Evolutionary conservation across 2,888 invertebrate genomes (phyloP).

Genomic region (Eilema caniola): DNA sequence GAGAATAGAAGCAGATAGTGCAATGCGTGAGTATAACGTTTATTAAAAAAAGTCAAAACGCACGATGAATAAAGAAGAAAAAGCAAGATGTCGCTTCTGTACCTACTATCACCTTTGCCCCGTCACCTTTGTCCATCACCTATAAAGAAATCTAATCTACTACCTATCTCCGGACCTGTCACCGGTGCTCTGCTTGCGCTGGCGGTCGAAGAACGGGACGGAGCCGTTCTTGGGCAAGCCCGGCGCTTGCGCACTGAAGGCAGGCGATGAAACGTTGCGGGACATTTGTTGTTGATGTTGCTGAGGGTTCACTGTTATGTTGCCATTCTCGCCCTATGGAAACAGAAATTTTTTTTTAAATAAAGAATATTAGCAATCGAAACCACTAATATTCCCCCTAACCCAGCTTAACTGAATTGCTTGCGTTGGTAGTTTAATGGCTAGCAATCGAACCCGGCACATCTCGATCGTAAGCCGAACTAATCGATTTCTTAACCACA

Average conservation of each 20-base stretch:
- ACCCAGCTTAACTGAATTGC: too few relatives aligned
- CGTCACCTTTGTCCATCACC: conserved; percentile 32
- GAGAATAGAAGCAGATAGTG: too few relatives aligned
- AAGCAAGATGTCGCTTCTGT: background rate
- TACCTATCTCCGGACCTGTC: conserved; percentile 87
- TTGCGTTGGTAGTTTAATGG: too few relatives aligned
- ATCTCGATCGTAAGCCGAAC: too few relatives aligned
- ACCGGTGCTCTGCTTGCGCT: conserved; percentile 93
- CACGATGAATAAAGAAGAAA: background rate
- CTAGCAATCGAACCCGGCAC: too few relatives aligned
- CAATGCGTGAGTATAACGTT: too few relatives aligned
- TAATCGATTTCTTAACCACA: too few relatives aligned
- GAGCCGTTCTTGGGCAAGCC: conserved; percentile 95
- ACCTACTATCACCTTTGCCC: conserved; percentile 11
- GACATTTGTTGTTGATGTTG: conserved; percentile 87
- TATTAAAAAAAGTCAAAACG: background rate
- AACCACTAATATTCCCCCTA: too few relatives aligned
- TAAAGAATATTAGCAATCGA: too few relatives aligned
- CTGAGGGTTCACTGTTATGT: conserved; percentile 57
- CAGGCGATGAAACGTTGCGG: conserved; percentile 95
- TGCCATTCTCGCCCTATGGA: conserved; percentile 70
- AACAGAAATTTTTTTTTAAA: background rate
- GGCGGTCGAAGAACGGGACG: conserved; percentile 95
- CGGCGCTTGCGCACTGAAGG: conserved; percentile 91
- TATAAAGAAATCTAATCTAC: conserved; percentile 48